These are phyloP conservation scores for Sebastes schlegelii DNA, from an alignment of 2,113 vertebrate genomes.

Conservation along the genomic window DNA sequence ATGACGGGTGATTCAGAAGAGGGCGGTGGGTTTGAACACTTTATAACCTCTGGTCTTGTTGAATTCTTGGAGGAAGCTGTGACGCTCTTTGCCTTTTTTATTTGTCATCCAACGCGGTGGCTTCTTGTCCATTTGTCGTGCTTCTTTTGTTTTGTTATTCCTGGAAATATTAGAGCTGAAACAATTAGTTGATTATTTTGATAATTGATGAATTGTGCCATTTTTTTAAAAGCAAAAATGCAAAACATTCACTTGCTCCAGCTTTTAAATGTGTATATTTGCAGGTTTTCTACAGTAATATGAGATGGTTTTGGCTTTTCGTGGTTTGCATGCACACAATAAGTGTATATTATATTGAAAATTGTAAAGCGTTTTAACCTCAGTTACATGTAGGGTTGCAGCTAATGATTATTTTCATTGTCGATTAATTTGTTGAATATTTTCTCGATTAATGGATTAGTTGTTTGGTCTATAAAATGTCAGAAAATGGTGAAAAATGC, in stretches of 20 bases:
- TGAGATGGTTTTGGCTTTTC: background rate
- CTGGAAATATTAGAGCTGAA: no score
- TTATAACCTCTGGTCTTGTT: background rate
- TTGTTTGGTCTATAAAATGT: no score
- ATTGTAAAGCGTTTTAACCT: background rate
- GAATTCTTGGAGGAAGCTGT: background rate
- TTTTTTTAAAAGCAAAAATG: background rate
- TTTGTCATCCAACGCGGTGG: background rate
- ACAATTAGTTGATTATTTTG: background rate
- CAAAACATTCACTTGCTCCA: background rate
- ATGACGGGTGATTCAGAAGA: background rate
- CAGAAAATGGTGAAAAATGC: no score
- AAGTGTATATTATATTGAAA: background rate
- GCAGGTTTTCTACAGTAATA: background rate
- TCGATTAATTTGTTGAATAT: no score
- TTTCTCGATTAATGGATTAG: no score
- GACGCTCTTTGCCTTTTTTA: background rate
- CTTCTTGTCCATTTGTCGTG: background rate
- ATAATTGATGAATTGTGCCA: background rate
- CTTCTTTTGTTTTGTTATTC: no score
- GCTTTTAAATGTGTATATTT: background rate
- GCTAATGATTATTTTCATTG: no score
- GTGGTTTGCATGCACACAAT: background rate
- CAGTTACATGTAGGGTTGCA: background rate
- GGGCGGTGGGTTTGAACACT: conserved; percentile 13